Evolutionary conservation across 2,797 vertebrate species (phyloP).

Genomic region (Neopelma chrysocephalum): DNA sequence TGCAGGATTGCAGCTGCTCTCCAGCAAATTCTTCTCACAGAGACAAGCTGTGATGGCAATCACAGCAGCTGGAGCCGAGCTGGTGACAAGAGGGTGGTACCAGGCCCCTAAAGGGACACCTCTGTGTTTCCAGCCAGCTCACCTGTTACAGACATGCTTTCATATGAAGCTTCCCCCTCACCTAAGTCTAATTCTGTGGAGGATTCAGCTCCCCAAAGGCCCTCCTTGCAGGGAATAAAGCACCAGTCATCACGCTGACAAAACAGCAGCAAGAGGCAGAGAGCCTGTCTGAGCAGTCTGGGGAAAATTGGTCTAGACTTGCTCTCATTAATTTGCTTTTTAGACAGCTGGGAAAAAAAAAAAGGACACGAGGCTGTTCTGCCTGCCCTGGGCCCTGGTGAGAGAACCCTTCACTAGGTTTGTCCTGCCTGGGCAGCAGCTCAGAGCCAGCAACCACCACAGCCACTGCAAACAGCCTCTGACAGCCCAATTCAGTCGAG

Average conservation of each 20-base stretch:
- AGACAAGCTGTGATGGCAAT: background rate
- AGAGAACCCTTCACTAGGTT: background rate
- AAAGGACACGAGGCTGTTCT: background rate
- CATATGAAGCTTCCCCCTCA: background rate
- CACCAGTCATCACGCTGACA: background rate
- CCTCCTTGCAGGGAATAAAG: background rate
- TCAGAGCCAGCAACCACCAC: background rate
- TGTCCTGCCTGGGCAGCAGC: background rate
- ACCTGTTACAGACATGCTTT: background rate
- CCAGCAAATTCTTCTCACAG: background rate
- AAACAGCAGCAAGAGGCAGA: background rate
- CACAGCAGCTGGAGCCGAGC: background rate
- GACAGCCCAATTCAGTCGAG: background rate
- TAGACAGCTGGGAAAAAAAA: background rate
- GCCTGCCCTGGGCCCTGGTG: background rate
- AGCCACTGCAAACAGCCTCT: background rate
- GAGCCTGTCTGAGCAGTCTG: background rate
- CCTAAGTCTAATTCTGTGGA: background rate
- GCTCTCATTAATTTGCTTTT: background rate
- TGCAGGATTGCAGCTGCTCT: background rate
- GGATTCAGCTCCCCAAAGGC: background rate
- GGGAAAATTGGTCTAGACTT: slow-evolving; percentile 13
- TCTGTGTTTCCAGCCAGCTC: background rate
- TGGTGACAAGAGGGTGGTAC: background rate
- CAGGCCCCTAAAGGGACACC: background rate